Evolutionary conservation across 37 sponge, comb jelly and placozoan species (phyloP), one percentile per base, ranked within the genome.

Genomic region (Haliclona indistincta): DNA sequence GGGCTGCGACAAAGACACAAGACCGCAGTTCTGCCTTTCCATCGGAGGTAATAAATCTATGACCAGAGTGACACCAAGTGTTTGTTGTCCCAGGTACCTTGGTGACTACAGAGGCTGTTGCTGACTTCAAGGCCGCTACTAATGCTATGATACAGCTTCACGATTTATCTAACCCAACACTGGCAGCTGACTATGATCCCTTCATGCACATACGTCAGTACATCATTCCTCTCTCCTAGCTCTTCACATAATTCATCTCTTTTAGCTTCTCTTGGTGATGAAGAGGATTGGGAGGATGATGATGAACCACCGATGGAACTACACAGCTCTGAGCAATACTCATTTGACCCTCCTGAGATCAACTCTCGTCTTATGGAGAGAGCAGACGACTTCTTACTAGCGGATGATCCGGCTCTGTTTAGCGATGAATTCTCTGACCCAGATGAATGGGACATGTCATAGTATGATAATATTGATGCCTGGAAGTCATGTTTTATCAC

Each of bases 341-440:
- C n/a, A n/a, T n/a, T n/a, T 17, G 51, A 47, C 13, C 51, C 10
- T 47, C 15, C 15, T 47, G 51, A 17, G 51, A 47, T 17, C 13
- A 15, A 47, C 15, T 47, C 15, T 47, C 51, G n/a, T n/a, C n/a
- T 47, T 15, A 4, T 43, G 40, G 83, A 63, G 0, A 54, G 47
- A 58, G 64, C 73, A 35, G 68, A 79, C 1, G 84, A 83, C 56
- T 89, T 65, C 35, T 60, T 89, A 26, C 11, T 67, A 22, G 84
- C 70, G 25, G 89, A 89, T 29, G 89, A 89, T 44, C 84, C 84
- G 4, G 84, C 89, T 1, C 2, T 72, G 1, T 78, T 64, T 45
- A 83, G 84, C 56, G 89, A 89, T 60, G 84, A 89, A 8, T 89
- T 89, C 61, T 82, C 84, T 15, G 80, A 58, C 3, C 80, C 80